A percentile compares a stretch with the other conserved stretches of the same genome.
These are phyloP conservation scores for Nothobranchius furzeri DNA, from an alignment of 2,113 vertebrate species.

Conservation along the genomic window DNA sequence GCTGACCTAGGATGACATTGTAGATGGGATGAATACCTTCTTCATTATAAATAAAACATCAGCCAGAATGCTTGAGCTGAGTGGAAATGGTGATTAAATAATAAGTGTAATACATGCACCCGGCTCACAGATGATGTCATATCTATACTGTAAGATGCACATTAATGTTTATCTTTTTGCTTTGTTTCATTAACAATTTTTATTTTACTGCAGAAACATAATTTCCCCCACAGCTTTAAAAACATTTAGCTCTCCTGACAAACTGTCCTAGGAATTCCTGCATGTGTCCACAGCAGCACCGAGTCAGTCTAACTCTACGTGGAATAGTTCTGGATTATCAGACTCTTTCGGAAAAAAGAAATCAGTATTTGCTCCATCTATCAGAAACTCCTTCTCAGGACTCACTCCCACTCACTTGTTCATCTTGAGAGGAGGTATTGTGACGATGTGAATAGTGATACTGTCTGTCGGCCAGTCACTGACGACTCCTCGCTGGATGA, in stretches of 20 bases:
- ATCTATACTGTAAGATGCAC: no score
- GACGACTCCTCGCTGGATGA: slow-evolving; percentile 26
- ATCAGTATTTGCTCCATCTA: slow-evolving; percentile 1
- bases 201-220: background rate
- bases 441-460: slow-evolving; percentile 27
- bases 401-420: slow-evolving; percentile 29
- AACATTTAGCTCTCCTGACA: background rate
- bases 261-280: no score
- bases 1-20: no score
- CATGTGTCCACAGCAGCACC: background rate
- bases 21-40: no score
- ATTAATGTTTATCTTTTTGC: no score
- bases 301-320: slow-evolving; percentile 9
- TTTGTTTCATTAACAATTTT: background rate
- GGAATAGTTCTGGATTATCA: slow-evolving; percentile 7
- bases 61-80: no score
- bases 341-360: slow-evolving; percentile 6
- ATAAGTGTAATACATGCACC: no score
- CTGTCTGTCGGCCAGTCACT: slow-evolving; percentile 6
- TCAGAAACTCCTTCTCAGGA: slow-evolving; percentile 29
- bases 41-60: no score
- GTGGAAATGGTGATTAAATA: no score
- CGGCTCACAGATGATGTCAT: no score
- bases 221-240: background rate
- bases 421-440: slow-evolving; percentile 28